Percentiles rank a stretch among this genome's conserved stretches.
These are phyloP conservation scores for Muscicapa striata DNA, from an alignment of 2,797 vertebrate genomes.

Conservation along the genomic window DNA sequence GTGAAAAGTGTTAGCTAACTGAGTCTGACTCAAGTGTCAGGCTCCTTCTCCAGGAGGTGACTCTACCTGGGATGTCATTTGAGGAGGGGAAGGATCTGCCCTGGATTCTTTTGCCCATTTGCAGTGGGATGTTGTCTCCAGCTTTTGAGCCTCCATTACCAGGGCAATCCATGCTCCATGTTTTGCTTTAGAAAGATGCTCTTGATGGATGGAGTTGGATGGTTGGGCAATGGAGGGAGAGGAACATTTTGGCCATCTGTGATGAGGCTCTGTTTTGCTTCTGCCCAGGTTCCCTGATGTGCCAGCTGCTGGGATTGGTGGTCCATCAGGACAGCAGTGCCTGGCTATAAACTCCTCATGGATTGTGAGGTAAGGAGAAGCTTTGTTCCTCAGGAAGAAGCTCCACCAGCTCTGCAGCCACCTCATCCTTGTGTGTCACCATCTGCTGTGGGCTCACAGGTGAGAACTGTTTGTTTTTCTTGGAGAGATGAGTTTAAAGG, in stretches of 20 bases:
- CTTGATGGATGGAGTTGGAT: background rate
- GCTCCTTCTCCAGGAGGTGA: background rate
- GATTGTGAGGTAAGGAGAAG: background rate
- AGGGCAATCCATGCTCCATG: background rate
- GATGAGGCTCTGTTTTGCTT: background rate
- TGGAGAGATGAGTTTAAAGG: background rate
- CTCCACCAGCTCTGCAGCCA: background rate
- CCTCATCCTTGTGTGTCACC: background rate
- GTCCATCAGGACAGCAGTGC: background rate
- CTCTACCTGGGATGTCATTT: background rate
- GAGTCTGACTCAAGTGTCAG: background rate
- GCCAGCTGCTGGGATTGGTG: background rate
- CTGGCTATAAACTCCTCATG: background rate
- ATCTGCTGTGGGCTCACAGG: background rate
- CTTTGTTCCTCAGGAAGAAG: background rate
- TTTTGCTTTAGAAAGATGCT: background rate
- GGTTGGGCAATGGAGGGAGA: background rate
- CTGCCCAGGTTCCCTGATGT: background rate
- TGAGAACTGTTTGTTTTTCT: background rate
- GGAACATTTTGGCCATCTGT: background rate
- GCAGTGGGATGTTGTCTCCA: background rate
- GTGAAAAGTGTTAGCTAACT: conserved; percentile 33
- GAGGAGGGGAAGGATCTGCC: background rate
- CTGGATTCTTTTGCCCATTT: background rate
- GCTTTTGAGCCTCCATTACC: background rate